Percentiles rank a stretch among this genome's conserved stretches.
Evolutionary conservation across 64 coral and sea anemone genomes (phyloP).

Genomic region (Hydrozoanthus tunicans): DNA sequence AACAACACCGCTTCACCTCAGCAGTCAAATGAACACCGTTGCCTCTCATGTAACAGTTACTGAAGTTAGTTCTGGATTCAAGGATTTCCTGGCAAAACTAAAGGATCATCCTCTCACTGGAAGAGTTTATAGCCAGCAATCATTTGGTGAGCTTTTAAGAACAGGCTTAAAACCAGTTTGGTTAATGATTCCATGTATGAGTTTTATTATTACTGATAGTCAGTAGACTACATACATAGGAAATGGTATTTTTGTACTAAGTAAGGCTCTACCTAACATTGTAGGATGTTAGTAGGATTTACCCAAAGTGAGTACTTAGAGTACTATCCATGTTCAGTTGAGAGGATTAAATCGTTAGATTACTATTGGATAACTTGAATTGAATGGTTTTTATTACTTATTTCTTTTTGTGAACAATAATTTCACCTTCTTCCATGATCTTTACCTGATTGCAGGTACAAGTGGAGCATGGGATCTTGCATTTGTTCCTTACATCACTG

Average conservation of each 20-base stretch:
- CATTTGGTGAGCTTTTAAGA: background rate
- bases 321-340: background rate
- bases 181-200: background rate
- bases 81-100: conserved; percentile 16
- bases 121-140: conserved; percentile 32
- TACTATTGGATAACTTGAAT: background rate
- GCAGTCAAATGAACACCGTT: background rate
- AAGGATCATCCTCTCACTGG: background rate
- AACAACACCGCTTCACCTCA: background rate
- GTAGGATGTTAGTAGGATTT: background rate
- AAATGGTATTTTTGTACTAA: too few species aligned
- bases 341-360: background rate
- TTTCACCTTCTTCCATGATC: background rate
- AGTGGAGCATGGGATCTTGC: conserved; percentile 63
- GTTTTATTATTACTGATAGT: too few species aligned
- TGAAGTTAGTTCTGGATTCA: background rate
- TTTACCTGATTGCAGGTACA: conserved; percentile 40
- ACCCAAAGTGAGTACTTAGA: background rate
- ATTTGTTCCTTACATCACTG: conserved; percentile 54
- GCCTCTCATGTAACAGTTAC: conserved; percentile 30
- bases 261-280: too few species aligned
- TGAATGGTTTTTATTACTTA: too few species aligned
- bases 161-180: background rate
- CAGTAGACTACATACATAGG: background rate
- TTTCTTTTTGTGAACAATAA: background rate